A percentile compares a stretch with the other conserved stretches of the same genome.
phyloP scores from a whole-genome alignment of 2,113 vertebrate species.

The Tamias sibiricus region DNA sequence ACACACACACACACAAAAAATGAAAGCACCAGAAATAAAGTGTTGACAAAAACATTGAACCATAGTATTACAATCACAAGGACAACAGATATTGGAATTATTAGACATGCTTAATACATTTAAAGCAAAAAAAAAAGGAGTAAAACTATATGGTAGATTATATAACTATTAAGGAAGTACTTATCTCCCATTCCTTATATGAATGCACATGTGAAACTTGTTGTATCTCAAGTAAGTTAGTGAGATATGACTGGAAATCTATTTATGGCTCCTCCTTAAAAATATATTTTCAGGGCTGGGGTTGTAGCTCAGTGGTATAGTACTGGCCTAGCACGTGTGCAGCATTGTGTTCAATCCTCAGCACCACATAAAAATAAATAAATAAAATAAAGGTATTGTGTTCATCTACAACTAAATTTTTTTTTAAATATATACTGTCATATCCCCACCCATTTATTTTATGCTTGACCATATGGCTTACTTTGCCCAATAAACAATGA shows the following conservation, averaged over 20 bases:
- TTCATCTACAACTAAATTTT: too few relatives aligned
- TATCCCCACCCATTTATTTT: not conserved
- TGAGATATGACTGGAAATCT: constrained; percentile 10
- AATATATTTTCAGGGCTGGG: not conserved
- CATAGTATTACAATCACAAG: not conserved
- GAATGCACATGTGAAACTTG: not conserved
- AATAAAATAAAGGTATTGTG: not conserved
- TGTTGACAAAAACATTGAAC: constrained; percentile 2
- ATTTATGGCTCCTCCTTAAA: not conserved
- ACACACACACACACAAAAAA: not conserved
- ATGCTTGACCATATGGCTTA: not conserved
- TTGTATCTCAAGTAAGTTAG: not conserved
- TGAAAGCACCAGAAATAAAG: not conserved
- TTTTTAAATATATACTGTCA: not conserved
- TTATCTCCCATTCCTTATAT: not conserved
- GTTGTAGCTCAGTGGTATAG: too few relatives aligned
- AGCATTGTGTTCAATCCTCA: too few relatives aligned
- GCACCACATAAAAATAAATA: too few relatives aligned
- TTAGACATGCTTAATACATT: not conserved
- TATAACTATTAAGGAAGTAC: not conserved
- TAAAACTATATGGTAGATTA: not conserved
- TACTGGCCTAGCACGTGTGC: too few relatives aligned
- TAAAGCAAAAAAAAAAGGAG: constrained; percentile 7
- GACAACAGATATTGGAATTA: not conserved
- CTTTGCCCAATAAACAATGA: not conserved